Conservation (phyloP, 2,113 vertebrate genomes). For the Nycticorax nycticorax region DNA sequence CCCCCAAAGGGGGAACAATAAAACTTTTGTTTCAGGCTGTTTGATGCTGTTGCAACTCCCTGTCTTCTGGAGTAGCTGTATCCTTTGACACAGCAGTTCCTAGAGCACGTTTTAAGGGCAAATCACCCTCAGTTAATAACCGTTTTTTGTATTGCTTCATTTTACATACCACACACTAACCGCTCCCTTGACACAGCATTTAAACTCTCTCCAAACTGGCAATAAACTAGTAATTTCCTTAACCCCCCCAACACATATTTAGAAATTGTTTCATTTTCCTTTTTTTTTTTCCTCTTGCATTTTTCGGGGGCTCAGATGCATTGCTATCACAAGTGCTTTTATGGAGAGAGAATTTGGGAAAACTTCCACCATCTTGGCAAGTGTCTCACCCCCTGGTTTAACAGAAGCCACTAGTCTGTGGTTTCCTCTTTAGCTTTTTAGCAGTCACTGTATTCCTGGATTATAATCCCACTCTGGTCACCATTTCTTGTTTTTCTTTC, state of each 20-base stretch:
- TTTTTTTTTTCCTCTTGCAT: neutral
- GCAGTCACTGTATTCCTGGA: constrained; percentile 18
- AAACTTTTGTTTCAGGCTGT: neutral
- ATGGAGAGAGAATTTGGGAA: neutral
- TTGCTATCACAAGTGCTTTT: neutral
- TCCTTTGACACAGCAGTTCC: constrained; percentile 64
- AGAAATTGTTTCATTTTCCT: neutral
- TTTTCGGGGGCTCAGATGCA: neutral
- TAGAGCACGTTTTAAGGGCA: constrained; percentile 54
- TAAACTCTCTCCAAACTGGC: constrained; percentile 67
- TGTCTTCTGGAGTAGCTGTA: constrained; percentile 14
- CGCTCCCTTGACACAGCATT: constrained; percentile 37
- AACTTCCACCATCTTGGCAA: neutral
- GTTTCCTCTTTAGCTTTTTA: constrained; percentile 17
- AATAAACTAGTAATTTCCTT: constrained; percentile 35
- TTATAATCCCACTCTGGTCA: constrained; percentile 32
- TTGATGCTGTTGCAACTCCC: constrained; percentile 28
- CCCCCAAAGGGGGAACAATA: neutral
- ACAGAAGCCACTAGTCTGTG: constrained; percentile 1
- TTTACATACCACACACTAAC: constrained; percentile 63
- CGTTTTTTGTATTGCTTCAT: constrained; percentile 58
- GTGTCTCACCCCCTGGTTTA: neutral
- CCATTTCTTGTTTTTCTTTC: constrained; percentile 48
- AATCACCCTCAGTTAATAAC: constrained; percentile 62
- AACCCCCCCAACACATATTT: neutral